Conservation (phyloP, 2,888 invertebrate species). For the Schizotus pectinicornis region DNA sequence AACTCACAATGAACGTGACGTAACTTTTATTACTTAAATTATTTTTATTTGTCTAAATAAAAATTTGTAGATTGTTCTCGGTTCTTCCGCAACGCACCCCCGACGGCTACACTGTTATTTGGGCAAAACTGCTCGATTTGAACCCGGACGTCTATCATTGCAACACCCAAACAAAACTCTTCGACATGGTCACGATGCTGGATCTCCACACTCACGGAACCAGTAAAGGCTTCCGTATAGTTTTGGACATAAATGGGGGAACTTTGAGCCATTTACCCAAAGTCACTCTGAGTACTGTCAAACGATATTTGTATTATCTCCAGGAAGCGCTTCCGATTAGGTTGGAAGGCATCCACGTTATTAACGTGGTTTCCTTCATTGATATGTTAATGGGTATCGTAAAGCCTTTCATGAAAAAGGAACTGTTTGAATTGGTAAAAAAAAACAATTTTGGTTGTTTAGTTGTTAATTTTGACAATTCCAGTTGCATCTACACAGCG, state of each 20-base stretch:
- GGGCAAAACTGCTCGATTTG: constrained; percentile 56
- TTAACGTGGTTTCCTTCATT: constrained; percentile 59
- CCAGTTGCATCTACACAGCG: constrained; percentile 44
- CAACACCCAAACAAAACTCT: constrained; percentile 59
- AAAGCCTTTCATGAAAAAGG: constrained; percentile 63
- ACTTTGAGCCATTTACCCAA: constrained; percentile 68
- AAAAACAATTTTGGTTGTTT: too few relatives aligned
- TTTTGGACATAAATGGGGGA: constrained; percentile 68
- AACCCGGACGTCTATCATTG: constrained; percentile 68
- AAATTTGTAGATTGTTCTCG: constrained; percentile 28
- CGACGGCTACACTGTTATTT: constrained; percentile 45
- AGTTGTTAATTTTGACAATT: constrained; percentile 33
- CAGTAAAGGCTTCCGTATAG: constrained; percentile 64
- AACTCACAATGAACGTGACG: too few relatives aligned
- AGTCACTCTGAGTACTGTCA: constrained; percentile 67
- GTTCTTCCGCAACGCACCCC: constrained; percentile 35
- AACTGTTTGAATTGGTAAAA: constrained; percentile 48
- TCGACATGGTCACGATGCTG: constrained; percentile 67
- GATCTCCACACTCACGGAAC: constrained; percentile 63
- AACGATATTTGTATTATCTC: constrained; percentile 71
- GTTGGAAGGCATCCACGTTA: constrained; percentile 59
- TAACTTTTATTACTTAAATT: too few relatives aligned
- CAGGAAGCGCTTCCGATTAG: constrained; percentile 65
- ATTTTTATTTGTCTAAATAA: too few relatives aligned
- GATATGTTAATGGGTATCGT: constrained; percentile 60